phyloP scores from a whole-genome alignment of 2,888 invertebrate species.

The Conomelus anceps region DNA sequence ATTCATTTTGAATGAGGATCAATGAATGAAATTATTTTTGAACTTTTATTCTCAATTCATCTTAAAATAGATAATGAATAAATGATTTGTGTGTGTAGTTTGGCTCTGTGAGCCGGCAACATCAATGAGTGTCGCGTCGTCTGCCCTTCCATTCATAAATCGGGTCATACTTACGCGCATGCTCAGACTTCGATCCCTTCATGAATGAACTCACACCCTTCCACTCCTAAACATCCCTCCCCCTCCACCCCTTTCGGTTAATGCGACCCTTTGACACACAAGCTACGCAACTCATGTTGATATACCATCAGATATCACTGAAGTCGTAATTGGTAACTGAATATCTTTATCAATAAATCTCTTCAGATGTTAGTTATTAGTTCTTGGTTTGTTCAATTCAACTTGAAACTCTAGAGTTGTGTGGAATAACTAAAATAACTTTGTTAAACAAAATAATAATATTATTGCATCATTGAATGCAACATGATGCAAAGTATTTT shows the following conservation, averaged over 20 bases:
- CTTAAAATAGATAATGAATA: neutral
- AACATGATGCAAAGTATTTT: too few relatives aligned
- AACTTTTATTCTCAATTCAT: too few relatives aligned
- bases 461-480: too few relatives aligned
- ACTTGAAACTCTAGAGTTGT: too few relatives aligned
- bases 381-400: too few relatives aligned
- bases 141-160: slow-evolving; percentile 6
- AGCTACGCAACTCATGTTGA: neutral
- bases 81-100: too few relatives aligned
- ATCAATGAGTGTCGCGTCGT: slow-evolving; percentile 1
- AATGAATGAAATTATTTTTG: too few relatives aligned
- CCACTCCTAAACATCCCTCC: neutral
- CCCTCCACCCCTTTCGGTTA: neutral
- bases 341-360: neutral
- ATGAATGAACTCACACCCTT: neutral
- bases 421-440: too few relatives aligned
- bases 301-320: neutral
- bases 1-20: too few relatives aligned
- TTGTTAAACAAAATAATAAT: too few relatives aligned
- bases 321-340: too few relatives aligned
- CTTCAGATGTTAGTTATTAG: neutral
- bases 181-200: neutral
- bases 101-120: neutral
- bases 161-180: neutral
- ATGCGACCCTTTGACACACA: slow-evolving; percentile 7